Conservation (phyloP, 2,113 vertebrate genomes). For the Hiodon alosoides region DNA sequence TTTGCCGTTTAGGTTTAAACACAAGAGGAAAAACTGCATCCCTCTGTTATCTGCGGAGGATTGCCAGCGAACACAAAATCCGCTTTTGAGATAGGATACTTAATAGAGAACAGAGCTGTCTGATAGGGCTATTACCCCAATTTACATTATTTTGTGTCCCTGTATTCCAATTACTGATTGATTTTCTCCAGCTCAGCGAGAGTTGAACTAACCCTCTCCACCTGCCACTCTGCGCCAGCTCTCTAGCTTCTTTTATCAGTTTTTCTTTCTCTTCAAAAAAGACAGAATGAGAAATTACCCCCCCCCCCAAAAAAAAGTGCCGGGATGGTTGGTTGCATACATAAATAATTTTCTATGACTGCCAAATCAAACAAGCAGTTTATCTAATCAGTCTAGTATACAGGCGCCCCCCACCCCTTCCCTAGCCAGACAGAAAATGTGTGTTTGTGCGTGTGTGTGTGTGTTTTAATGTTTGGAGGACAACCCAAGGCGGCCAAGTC, state of each 20-base stretch:
- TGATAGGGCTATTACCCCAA: not conserved
- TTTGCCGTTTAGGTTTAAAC: conserved; percentile 7
- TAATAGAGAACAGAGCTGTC: not conserved
- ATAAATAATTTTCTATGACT: conserved; percentile 16
- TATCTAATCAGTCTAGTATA: conserved; percentile 1
- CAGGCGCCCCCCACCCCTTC: not conserved
- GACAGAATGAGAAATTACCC: too few species aligned
- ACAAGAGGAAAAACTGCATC: not conserved
- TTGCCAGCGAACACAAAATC: not conserved
- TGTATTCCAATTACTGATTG: not conserved
- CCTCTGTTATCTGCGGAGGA: conserved; percentile 13
- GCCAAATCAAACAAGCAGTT: not conserved
- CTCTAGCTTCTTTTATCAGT: not conserved
- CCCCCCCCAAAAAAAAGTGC: too few species aligned
- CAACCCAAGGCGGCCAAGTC: not conserved
- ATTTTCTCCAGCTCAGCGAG: not conserved
- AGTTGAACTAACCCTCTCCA: not conserved
- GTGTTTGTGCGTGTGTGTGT: not conserved
- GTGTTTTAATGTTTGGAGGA: not conserved
- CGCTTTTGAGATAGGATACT: not conserved
- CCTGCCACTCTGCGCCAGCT: conserved; percentile 10
- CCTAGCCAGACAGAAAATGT: not conserved
- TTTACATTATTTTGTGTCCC: not conserved
- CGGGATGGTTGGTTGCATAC: not conserved
- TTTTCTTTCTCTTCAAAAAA: too few species aligned